Evolutionary conservation across 2,113 vertebrate species (phyloP).

Genomic region (Zapus hudsonius): DNA sequence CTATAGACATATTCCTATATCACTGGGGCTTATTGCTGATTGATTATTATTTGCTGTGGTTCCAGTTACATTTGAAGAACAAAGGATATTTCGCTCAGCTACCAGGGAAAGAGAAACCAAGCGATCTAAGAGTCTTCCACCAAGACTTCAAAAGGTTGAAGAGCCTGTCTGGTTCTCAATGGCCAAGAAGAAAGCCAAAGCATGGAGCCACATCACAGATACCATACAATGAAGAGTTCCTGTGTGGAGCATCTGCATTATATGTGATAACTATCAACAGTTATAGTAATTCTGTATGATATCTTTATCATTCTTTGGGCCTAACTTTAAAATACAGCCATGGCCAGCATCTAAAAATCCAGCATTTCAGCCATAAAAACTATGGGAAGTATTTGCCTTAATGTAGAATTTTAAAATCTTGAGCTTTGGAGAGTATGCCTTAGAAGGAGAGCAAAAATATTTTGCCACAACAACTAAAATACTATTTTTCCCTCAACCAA

Average conservation of each 20-base stretch:
- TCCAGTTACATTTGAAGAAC: slow-evolving; percentile 77
- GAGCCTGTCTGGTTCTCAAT: slow-evolving; percentile 95
- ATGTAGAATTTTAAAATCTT: slow-evolving; percentile 33
- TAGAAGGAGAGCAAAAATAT: slow-evolving; percentile 40
- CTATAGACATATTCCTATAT: background rate
- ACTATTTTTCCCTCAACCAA: slow-evolving; percentile 9
- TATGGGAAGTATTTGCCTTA: slow-evolving; percentile 39
- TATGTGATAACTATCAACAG: slow-evolving; percentile 68
- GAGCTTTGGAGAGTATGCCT: slow-evolving; percentile 22
- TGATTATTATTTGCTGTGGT: slow-evolving; percentile 77
- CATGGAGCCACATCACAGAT: slow-evolving; percentile 94
- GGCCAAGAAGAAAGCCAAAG: slow-evolving; percentile 97
- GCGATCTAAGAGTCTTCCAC: slow-evolving; percentile 68
- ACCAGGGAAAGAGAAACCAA: slow-evolving; percentile 76
- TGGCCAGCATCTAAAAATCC: slow-evolving; percentile 56
- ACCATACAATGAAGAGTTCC: slow-evolving; percentile 86
- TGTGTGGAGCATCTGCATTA: background rate
- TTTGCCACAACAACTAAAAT: slow-evolving; percentile 17
- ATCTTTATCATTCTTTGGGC: slow-evolving; percentile 57
- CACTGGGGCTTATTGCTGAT: slow-evolving; percentile 48
- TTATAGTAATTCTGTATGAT: slow-evolving; percentile 66
- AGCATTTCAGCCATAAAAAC: slow-evolving; percentile 61
- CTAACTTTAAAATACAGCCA: slow-evolving; percentile 41
- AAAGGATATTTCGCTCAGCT: slow-evolving; percentile 79
- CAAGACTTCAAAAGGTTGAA: slow-evolving; percentile 77